Conservation (phyloP, 2,888 invertebrate genomes). For the Capitulum mitella region DNA sequence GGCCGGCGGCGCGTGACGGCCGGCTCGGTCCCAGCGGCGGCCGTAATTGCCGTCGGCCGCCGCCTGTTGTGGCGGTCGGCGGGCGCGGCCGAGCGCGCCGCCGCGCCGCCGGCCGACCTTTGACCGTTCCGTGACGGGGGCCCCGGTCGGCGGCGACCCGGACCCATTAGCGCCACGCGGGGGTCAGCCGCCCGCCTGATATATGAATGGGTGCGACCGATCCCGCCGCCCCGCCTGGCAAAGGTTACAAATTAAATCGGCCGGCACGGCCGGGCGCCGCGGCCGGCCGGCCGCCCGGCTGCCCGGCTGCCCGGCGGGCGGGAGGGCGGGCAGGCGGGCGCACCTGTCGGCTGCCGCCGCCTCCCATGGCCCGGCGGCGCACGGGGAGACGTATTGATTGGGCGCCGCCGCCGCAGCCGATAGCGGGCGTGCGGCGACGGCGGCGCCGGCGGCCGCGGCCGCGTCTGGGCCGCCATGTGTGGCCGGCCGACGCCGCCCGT, state of each 20-base stretch:
- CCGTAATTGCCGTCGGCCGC: slow-evolving; percentile 2
- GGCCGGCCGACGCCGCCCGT: background rate
- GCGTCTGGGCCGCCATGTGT: background rate
- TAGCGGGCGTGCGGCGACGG: background rate
- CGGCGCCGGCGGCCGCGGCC: background rate
- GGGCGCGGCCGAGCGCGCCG: background rate
- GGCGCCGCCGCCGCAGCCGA: background rate
- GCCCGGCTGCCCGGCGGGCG: background rate
- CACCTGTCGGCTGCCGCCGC: background rate
- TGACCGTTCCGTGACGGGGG: background rate
- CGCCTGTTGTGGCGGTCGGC: background rate
- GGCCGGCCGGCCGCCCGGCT: background rate
- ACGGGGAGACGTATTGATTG: background rate
- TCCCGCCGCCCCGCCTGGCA: background rate
- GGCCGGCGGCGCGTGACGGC: slow-evolving; percentile 1
- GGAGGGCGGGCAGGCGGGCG: background rate
- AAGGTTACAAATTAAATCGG: background rate
- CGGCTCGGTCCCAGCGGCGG: background rate
- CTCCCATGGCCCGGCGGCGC: background rate
- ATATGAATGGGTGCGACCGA: background rate
- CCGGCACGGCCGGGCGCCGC: background rate
- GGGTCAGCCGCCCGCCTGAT: background rate
- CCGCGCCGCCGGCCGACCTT: background rate
- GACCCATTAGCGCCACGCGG: slow-evolving; percentile 7
- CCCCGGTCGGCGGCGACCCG: background rate